phyloP scores from a whole-genome alignment of 2,888 invertebrate species.

The Diabrotica balteata region DNA sequence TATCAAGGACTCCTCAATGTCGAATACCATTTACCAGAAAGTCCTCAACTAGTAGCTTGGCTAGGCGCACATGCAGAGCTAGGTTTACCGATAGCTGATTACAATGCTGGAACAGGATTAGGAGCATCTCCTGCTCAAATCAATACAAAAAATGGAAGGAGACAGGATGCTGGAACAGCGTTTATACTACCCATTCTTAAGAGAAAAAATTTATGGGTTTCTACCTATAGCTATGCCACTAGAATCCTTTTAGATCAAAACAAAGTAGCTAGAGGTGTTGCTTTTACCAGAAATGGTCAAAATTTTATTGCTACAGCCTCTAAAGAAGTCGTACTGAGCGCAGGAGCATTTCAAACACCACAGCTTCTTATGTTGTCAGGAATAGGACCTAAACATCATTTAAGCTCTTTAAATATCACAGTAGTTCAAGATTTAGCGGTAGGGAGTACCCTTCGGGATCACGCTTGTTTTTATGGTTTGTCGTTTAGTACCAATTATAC shows the following conservation, averaged over 20 bases:
- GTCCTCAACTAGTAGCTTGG: slow-evolving; percentile 66
- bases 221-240: slow-evolving; percentile 72
- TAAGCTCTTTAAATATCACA: slow-evolving; percentile 66
- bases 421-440: slow-evolving; percentile 74
- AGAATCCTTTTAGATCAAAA: slow-evolving; percentile 66
- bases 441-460: slow-evolving; percentile 80
- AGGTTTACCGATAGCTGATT: slow-evolving; percentile 60
- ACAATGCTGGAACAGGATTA: slow-evolving; percentile 46
- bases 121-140: slow-evolving; percentile 73
- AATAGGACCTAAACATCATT: slow-evolving; percentile 70
- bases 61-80: slow-evolving; percentile 70
- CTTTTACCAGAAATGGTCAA: slow-evolving; percentile 68
- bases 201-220: slow-evolving; percentile 72
- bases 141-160: slow-evolving; percentile 71
- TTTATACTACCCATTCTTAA: slow-evolving; percentile 72
- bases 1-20: slow-evolving; percentile 37
- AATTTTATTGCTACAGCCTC: slow-evolving; percentile 65
- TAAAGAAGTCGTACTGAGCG: slow-evolving; percentile 78
- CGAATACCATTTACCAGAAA: slow-evolving; percentile 38
- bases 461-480: slow-evolving; percentile 73
- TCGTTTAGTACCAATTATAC: slow-evolving; percentile 74
- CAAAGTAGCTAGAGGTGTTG: slow-evolving; percentile 70
- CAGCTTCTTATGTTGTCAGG: slow-evolving; percentile 86
- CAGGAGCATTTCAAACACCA: slow-evolving; percentile 82
- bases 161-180: slow-evolving; percentile 79